Base-by-base conservation (phyloP, 1,140 invertebrate species). In the Ephestia elutella region DNA sequence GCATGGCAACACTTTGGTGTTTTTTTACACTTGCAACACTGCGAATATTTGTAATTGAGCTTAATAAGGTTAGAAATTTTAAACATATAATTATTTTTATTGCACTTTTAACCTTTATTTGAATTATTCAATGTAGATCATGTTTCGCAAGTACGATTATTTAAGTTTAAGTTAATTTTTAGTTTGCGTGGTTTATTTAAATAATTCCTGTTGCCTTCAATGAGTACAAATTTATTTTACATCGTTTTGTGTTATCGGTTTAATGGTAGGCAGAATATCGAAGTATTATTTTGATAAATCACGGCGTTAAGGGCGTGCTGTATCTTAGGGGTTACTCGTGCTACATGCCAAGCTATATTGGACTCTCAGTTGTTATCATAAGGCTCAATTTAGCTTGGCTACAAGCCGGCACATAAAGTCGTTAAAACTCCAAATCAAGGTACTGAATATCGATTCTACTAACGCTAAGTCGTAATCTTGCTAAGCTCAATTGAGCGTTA, bases 21-120 rank as follows among this genome's bases (percentile, higher is more conserved):
- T 50, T 65, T 78, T 83, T 73, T 75, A 82, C 73, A 79, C 69
- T 72, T 59, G 69, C 75, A 75, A 75, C 74, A 73, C 69, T 76
- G 65, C 63, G 71, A 75, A 73, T 73, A 71, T 70, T 74, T 62
- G 67, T 75, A 63, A 73, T 74, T 73, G 71, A 77, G 73, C 73
- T 82, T 82, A 62, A 69, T 67, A 63, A 54, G 56, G 54, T 59
- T 51, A 66, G 51, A 63, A 60, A 62, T 51, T 70, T 71, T 73
- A 71, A 66, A 60, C 66, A 63, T 74, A 71, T 70, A 71, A 65
- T 63, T 62, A 59, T 54, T 65, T 65, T 65, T 67, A 65, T 70
- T 66, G 71, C 73, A 75, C 73, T 60, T 54, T 72, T 70, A 68
- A 71, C 59, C 48, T 65, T 49, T 75, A 62, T 66, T 67, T 66